These are phyloP conservation scores for Chymomyza procnemis DNA, from an alignment of 2,888 invertebrate genomes.

Conservation along the genomic window DNA sequence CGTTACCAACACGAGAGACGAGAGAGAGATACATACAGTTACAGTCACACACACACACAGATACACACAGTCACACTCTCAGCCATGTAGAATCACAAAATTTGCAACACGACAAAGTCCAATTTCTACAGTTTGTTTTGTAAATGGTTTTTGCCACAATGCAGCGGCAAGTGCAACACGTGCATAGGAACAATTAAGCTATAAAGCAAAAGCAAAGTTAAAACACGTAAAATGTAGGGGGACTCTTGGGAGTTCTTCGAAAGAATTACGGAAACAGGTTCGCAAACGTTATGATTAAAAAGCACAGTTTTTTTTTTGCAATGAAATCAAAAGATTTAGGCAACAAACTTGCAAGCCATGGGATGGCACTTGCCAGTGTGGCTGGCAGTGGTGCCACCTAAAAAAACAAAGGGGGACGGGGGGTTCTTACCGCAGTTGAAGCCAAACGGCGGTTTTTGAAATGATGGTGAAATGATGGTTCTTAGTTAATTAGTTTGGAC, in stretches of 20 bases:
- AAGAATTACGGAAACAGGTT: not conserved
- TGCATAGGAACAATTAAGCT: not conserved
- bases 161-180: not conserved
- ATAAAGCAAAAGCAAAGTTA: not conserved
- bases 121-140: conserved; percentile 71
- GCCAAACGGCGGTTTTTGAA: too few relatives aligned
- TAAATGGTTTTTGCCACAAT: conserved; percentile 31
- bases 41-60: not conserved
- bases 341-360: conserved; percentile 57
- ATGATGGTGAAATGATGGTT: too few relatives aligned
- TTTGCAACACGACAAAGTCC: conserved; percentile 39
- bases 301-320: conserved; percentile 3
- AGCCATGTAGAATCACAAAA: not conserved
- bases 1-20: conserved; percentile 8
- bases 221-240: conserved; percentile 7
- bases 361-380: not conserved
- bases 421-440: too few relatives aligned
- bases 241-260: not conserved
- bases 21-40: not conserved
- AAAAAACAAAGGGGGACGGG: not conserved
- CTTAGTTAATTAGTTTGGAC: too few relatives aligned
- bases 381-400: not conserved
- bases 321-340: conserved; percentile 67
- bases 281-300: not conserved
- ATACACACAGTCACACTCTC: not conserved